Base-by-base conservation (phyloP, 2,113 vertebrate species). In the Macrotis lagotis region DNA sequence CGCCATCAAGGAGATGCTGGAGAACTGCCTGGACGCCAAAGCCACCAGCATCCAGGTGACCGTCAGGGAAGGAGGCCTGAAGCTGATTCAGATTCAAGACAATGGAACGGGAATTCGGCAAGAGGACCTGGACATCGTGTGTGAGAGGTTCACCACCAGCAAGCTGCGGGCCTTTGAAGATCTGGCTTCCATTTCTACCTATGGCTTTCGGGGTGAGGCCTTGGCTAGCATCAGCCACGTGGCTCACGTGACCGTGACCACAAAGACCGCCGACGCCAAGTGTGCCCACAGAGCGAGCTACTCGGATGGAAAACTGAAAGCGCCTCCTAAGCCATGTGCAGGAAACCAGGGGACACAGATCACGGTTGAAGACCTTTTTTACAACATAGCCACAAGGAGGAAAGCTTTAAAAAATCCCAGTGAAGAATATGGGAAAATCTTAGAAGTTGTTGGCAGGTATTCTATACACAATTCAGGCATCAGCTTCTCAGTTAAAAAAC, bases 301-400 rank as follows among this genome's bases (percentile, higher is more conserved):
- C 97, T 98, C 99, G 9, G 99, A 99, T 96, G 99, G 99, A 37
- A 99, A 99, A 98, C 98, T 99, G 19, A 99, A 99, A 98, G 98
- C 97, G 0, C 98, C 99, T 91, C 99, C 99, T 0, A 99, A 99
- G 97, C 99, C 99, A 0, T 99, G 99, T 96, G 99, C 99, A 95
- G 99, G 99, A 96, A 99, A 99, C 98, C 99, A 99, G 92, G 99
- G 99, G 49, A 99, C 99, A 22, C 99, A 99, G 98, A 99, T 99
- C 93, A 98, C 97, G 0, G 99, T 99, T 96, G 99, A 99, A 97
- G 99, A 99, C 97, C 98, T 99, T 25, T 99, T 99, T 97, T 99
- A 99, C 97, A 99, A 99, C 44, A 98, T 99, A 92, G 98, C 98
- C 93, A 99, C 99, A 1, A 98, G 99, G 95, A 99, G 99, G 96